Percentiles rank a stretch among this genome's conserved stretches.
Conservation (phyloP, 2,113 vertebrate species). For the Laticauda laticaudata region DNA sequence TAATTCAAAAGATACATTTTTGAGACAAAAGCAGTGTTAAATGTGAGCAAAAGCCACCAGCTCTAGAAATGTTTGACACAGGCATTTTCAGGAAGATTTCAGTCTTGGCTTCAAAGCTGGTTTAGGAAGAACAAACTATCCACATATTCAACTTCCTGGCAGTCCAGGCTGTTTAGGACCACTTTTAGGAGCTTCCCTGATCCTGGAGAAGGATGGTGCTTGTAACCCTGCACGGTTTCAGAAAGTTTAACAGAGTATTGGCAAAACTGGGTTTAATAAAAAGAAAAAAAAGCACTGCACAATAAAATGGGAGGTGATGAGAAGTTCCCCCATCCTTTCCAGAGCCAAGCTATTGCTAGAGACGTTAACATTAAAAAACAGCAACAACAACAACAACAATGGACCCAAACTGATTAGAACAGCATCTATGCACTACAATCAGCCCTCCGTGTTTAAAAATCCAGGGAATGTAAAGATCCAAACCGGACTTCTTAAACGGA, state of each 20-base stretch:
- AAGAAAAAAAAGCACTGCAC: not conserved
- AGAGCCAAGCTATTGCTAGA: not conserved
- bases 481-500: not conserved
- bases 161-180: not conserved
- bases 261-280: not conserved
- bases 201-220: not conserved
- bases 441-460: too few relatives aligned
- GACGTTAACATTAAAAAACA: not conserved
- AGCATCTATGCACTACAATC: not conserved
- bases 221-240: not conserved
- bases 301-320: not conserved
- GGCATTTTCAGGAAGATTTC: not conserved
- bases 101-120: not conserved
- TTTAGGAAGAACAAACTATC: not conserved
- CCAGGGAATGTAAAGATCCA: not conserved
- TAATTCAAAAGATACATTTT: not conserved
- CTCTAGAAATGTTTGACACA: not conserved
- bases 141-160: conserved; percentile 5
- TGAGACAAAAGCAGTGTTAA: not conserved
- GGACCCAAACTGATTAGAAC: too few relatives aligned
- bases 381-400: too few relatives aligned
- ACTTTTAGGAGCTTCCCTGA: not conserved
- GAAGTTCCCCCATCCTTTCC: not conserved
- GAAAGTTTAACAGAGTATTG: not conserved
- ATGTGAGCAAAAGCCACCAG: not conserved